Evolutionary conservation across 2,113 vertebrate species (phyloP), one percentile per base, ranked within the genome.

Genomic region (Steatornis caripensis): DNA sequence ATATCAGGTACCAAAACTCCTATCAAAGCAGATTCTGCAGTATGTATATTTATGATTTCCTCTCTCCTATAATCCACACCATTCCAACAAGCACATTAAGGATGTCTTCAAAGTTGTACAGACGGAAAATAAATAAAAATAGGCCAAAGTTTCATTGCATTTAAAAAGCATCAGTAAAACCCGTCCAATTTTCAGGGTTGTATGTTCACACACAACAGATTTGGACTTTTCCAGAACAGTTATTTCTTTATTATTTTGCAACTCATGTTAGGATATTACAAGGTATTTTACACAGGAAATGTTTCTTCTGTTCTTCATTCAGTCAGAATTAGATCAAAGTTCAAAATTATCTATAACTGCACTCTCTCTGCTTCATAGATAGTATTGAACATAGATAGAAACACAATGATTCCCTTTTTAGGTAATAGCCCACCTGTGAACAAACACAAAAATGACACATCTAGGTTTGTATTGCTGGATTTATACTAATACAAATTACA

Each of bases 391-490:
- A 34, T 49, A 51, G 15, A 90, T 69, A 84, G 87, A 90, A 66
- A 4, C 48, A 71, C 12, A 74, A 34, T 11, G 6, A 53, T 60
- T 58, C 23, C 11, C 4, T 55, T 80, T 80, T 65, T 45, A 41
- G 41, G 75, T 69, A 60, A 65, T 55, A 92, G 53, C 84, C 58
- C 34, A 81, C 65, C 71, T 66, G 62, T 71, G 69, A 83, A 75
- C 43, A 94, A 85, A 93, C 88, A 93, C 85, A 95, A 95, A 75
- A 96, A 93, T 72, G 45, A 58, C 93, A 95, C 80, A 93, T 90
- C 89, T 1, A 57, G 55, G 76, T 91, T 90, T 95, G 68, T 93
- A 75, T 74, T 91, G 87, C 93, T 90, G 80, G 23, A 86, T 94
- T 90, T 95, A 69, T 84, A 97, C 91, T 80, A 96, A 95, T 43